Evolutionary conservation across 1,140 invertebrate genomes (phyloP).

Genomic region (Drosophila mojavensis): DNA sequence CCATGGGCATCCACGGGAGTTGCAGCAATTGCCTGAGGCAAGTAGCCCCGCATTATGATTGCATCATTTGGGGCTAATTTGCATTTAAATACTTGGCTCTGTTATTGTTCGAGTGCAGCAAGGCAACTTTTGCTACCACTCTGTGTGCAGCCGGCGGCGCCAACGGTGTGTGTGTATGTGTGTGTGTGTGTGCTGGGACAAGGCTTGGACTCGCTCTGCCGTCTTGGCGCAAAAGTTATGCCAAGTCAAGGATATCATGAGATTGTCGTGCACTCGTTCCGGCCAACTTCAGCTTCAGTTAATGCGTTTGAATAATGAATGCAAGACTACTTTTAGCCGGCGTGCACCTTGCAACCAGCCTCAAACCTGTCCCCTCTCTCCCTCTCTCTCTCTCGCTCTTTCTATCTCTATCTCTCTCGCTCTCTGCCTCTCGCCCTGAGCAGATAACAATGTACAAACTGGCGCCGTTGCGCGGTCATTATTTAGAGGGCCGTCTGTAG

Average conservation of each 20-base stretch:
- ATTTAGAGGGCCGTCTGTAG: constrained; percentile 66
- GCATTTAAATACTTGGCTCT: constrained; percentile 79
- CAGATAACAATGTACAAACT: constrained; percentile 68
- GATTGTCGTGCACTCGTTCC: constrained; percentile 59
- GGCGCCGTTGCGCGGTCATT: constrained; percentile 71
- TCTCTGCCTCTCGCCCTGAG: background rate
- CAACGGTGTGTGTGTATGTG: too few species aligned
- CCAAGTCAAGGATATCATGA: constrained; percentile 73
- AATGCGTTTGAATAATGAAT: constrained; percentile 81
- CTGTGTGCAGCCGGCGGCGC: constrained; percentile 15
- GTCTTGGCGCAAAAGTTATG: constrained; percentile 66
- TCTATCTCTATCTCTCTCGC: too few species aligned
- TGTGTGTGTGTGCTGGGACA: background rate
- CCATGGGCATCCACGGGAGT: background rate
- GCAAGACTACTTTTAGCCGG: constrained; percentile 24
- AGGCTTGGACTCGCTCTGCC: constrained; percentile 14
- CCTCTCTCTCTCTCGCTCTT: background rate
- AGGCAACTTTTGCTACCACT: constrained; percentile 54
- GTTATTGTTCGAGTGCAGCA: constrained; percentile 78
- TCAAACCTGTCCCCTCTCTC: background rate
- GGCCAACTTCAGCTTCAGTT: constrained; percentile 68
- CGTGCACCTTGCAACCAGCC: constrained; percentile 44
- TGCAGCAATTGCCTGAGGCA: constrained; percentile 45
- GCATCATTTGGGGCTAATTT: constrained; percentile 82
- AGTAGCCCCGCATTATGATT: constrained; percentile 76